These are phyloP conservation scores for Clavelina lepadiformis DNA, from an alignment of 23 tunicate species.

Conservation along the genomic window DNA sequence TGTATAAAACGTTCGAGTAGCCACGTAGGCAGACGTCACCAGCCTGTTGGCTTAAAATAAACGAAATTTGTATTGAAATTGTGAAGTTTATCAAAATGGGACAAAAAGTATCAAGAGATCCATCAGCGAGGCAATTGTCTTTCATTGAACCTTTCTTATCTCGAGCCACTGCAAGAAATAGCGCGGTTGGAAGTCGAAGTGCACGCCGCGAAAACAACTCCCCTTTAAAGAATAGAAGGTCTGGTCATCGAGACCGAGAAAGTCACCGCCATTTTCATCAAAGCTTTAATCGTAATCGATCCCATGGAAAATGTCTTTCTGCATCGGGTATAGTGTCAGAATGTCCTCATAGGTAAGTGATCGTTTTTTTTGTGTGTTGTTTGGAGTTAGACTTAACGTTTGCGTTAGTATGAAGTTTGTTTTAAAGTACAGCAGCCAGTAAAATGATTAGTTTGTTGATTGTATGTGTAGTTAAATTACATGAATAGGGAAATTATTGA, in stretches of 20 bases:
- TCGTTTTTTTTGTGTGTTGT: not conserved
- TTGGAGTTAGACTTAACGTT: no score
- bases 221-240: conserved; percentile 47
- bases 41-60: not conserved
- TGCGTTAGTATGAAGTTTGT: no score
- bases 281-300: conserved; percentile 7
- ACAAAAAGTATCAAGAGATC: conserved; percentile 53
- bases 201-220: conserved; percentile 37
- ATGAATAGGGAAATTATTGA: no score
- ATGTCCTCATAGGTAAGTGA: conserved; percentile 64
- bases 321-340: conserved; percentile 65
- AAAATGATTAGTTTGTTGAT: no score
- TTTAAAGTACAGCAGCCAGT: no score
- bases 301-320: conserved; percentile 31
- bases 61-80: not conserved
- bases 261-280: conserved; percentile 16
- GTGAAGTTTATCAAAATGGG: conserved; percentile 23
- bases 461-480: no score
- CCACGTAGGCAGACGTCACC: conserved; percentile 26
- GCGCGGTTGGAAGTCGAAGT: conserved; percentile 21
- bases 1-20: no score
- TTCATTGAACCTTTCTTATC: conserved; percentile 76
- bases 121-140: conserved; percentile 70
- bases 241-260: conserved; percentile 38
- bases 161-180: conserved; percentile 30